phyloP scores from a whole-genome alignment of 2,113 vertebrate species.

The Xiphophorus hellerii region DNA sequence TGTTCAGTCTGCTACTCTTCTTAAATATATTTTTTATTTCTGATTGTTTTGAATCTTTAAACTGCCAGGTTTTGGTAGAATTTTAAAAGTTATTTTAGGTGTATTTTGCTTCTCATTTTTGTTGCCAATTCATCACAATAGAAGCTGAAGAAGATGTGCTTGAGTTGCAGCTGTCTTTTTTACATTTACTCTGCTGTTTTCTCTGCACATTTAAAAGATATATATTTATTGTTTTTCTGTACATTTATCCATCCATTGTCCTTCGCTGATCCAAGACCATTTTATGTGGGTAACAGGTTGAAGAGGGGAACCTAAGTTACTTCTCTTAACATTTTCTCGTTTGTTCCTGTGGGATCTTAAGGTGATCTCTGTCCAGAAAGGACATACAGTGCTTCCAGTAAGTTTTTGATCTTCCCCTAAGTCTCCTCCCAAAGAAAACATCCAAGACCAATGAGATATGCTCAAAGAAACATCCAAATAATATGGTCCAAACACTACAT shows the following conservation, averaged over 20 bases:
- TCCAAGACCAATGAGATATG: background rate
- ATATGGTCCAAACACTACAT: no score
- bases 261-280: background rate
- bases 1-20: constrained; percentile 55
- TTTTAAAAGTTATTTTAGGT: background rate
- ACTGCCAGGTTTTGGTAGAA: constrained; percentile 45
- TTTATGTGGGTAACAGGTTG: background rate
- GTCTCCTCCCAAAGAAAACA: background rate
- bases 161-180: constrained; percentile 35
- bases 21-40: constrained; percentile 54
- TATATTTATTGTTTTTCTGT: constrained; percentile 34
- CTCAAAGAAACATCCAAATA: background rate
- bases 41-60: constrained; percentile 44
- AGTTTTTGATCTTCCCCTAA: background rate
- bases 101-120: no score
- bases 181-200: constrained; percentile 34
- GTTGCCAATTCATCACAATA: no score
- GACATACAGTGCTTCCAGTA: background rate
- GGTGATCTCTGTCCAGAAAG: background rate
- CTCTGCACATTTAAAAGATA: constrained; percentile 38
- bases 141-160: constrained; percentile 21
- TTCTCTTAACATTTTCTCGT: background rate
- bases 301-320: background rate
- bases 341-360: background rate
- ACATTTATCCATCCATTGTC: constrained; percentile 3